These are phyloP conservation scores for Podarcis lilfordi DNA, from an alignment of 2,797 vertebrate species.

Conservation along the genomic window DNA sequence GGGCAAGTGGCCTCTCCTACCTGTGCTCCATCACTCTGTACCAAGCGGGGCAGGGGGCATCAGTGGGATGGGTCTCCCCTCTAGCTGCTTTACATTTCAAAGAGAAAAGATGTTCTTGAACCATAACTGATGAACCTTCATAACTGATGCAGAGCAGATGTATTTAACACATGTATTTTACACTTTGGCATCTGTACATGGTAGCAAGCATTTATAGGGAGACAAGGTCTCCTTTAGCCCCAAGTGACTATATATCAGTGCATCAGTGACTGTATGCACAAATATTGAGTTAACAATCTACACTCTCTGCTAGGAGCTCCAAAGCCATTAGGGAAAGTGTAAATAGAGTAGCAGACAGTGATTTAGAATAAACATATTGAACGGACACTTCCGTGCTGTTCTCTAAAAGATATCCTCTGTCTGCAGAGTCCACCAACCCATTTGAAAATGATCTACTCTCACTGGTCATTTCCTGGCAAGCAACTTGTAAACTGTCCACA, in stretches of 20 bases:
- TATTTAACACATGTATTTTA: neutral
- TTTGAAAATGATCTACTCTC: slow-evolving; percentile 5
- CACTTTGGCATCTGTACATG: neutral
- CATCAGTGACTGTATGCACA: neutral
- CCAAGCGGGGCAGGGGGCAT: neutral
- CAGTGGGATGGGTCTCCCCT: neutral
- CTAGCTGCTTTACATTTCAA: neutral
- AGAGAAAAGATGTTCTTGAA: neutral
- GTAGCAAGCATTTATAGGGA: neutral
- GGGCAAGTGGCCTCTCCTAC: neutral
- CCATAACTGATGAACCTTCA: neutral
- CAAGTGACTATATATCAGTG: neutral
- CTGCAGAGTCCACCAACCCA: neutral
- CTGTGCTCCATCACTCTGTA: neutral
- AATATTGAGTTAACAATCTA: neutral
- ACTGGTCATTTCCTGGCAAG: neutral
- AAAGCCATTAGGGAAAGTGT: slow-evolving; percentile 18
- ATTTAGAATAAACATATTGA: slow-evolving; percentile 44
- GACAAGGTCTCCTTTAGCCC: neutral
- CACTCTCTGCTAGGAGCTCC: neutral
- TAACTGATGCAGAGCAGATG: neutral
- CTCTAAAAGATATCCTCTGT: neutral
- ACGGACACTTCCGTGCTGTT: neutral
- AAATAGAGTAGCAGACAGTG: slow-evolving; percentile 54
- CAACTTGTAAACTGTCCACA: accelerated